Evolutionary conservation across 2,113 vertebrate genomes (phyloP), one percentile per base, ranked within the genome.

Genomic region (Helogale parvula): DNA sequence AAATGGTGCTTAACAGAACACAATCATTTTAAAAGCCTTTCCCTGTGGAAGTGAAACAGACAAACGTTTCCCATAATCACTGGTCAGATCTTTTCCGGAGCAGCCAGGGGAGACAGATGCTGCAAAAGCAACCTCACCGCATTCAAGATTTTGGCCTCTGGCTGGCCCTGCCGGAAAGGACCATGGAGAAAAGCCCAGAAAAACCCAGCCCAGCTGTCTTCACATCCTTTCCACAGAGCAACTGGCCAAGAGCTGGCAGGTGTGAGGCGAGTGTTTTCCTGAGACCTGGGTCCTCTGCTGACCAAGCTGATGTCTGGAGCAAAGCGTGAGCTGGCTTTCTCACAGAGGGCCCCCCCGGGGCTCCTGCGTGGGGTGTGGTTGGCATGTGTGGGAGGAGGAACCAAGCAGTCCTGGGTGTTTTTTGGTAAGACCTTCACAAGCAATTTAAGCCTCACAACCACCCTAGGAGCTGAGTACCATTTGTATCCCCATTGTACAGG

Each of bases 101-200:
- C 47, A 60, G 91, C 79, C 90, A 77, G 71, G 68, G 45, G 76
- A 95, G 93, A 88, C 60, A 86, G 88, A 90, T 88, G 41, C 97
- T 86, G 93, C 35, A 74, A 25, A 25, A 93, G 82, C 4, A 5
- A 94, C 93, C 85, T 72, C 45, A 21, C 66, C 7, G n/a, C 2
- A 25, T 66, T 94, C 82, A 87, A 74, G 83, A 80, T 82, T 88
- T 71, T 94, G 97, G 95, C 96, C 93, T 97, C 95, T 98, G 98
- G 97, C 97, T 97, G 96, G 95, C 97, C 94, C 92, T 96, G 92
- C 97, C 72, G 69, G 98, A 98, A 97, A 96, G 74, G 89, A 92
- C 87, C 63, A 57, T 96, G 96, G 97, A 98, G 97, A 95, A 96
- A 95, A 96, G 98, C 98, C 97, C 96, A 97, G 97, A 95, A 96